Conservation (phyloP, 1,140 invertebrate species). For the Drosophila suzukii region DNA sequence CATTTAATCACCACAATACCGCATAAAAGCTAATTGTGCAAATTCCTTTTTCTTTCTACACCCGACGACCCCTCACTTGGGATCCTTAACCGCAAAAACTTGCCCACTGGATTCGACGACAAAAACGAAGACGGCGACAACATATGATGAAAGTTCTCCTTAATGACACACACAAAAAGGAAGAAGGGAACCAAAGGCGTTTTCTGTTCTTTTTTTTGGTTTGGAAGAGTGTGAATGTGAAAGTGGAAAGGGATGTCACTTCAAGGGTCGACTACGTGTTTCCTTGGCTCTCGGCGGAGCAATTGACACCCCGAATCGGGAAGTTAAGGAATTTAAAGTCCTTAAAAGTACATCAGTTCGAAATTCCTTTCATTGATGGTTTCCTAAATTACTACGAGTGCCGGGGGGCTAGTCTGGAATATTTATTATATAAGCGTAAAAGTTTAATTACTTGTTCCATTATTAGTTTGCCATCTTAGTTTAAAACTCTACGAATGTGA, state of each 20-base stretch:
- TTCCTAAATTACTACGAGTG: background rate
- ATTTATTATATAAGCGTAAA: too few species aligned
- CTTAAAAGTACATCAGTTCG: background rate
- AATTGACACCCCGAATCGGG: constrained; percentile 8
- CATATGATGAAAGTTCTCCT: constrained; percentile 59
- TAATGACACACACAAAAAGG: constrained; percentile 38
- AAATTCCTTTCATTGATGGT: background rate
- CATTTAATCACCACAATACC: constrained; percentile 78
- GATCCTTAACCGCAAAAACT: constrained; percentile 39
- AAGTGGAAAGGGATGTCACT: constrained; percentile 24
- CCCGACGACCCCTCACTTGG: constrained; percentile 12
- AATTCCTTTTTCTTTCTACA: constrained; percentile 38
- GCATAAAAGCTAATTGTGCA: constrained; percentile 81
- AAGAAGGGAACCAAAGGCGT: constrained; percentile 18
- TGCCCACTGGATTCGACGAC: constrained; percentile 29
- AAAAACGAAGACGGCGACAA: constrained; percentile 41
- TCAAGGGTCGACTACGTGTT: constrained; percentile 49
- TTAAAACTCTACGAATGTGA: too few species aligned
- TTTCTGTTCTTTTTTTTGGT: constrained; percentile 16
- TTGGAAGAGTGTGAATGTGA: constrained; percentile 16
- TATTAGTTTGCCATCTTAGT: too few species aligned
- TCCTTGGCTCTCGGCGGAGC: constrained; percentile 17
- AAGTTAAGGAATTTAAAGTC: constrained; percentile 16
- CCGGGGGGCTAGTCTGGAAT: too few species aligned
- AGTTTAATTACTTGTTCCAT: too few species aligned